Evolutionary conservation across 2,113 vertebrate genomes (phyloP).

Genomic region (Tychaedon coryphoeus): DNA sequence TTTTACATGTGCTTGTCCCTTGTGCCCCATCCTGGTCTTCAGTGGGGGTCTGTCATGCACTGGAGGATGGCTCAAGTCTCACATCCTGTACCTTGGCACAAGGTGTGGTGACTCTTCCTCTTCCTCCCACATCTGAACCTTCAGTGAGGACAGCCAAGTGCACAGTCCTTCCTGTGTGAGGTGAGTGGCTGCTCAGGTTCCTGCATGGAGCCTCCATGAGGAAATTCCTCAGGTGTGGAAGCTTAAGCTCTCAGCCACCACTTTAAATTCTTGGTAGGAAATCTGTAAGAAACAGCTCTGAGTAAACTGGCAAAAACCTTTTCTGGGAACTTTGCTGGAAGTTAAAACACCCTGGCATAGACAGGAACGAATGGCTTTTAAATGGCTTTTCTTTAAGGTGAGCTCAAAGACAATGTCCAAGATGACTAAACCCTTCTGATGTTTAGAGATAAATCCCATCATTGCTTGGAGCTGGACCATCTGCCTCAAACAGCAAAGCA

Average conservation of each 20-base stretch:
- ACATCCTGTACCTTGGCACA: not conserved
- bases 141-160: not conserved
- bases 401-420: not conserved
- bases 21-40: not conserved
- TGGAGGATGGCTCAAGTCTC: not conserved
- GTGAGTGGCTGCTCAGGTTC: not conserved
- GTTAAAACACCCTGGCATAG: not conserved
- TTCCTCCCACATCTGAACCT: not conserved
- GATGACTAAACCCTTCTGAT: not conserved
- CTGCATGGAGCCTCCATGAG: not conserved
- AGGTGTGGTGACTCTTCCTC: not conserved
- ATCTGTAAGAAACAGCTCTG: not conserved
- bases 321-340: not conserved
- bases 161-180: not conserved
- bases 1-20: not conserved
- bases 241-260: not conserved
- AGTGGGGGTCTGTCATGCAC: not conserved
- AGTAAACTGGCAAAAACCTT: not conserved
- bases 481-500: not conserved
- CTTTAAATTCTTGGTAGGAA: not conserved
- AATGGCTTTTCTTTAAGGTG: not conserved
- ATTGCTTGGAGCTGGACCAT: not conserved
- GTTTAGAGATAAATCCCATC: not conserved
- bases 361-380: not conserved
- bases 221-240: not conserved